Evolutionary conservation across 2,797 vertebrate species (phyloP).

Genomic region (Hydrolagus colliei): DNA sequence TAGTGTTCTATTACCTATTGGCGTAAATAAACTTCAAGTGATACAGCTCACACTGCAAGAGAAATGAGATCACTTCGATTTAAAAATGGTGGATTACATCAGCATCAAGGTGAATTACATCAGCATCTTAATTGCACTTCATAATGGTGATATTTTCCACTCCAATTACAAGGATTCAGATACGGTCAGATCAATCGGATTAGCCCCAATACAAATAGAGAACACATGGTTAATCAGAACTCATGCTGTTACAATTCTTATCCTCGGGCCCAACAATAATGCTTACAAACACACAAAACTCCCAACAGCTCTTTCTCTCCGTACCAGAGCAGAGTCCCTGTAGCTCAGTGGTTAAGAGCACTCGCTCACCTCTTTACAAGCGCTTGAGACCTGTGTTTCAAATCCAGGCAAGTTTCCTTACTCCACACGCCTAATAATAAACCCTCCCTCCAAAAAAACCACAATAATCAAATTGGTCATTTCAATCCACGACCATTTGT

Average conservation of each 20-base stretch:
- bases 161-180: not conserved
- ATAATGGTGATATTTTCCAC: not conserved
- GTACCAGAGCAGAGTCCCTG: not conserved
- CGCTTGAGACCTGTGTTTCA: too few relatives aligned
- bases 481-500: too few relatives aligned
- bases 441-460: too few relatives aligned
- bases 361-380: too few relatives aligned
- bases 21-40: conserved; percentile 4
- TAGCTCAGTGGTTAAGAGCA: not conserved
- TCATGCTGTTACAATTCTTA: not conserved
- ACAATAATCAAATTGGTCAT: too few relatives aligned
- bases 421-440: too few relatives aligned
- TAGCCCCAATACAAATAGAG: not conserved
- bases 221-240: conserved; percentile 13
- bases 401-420: too few relatives aligned
- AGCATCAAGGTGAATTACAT: not conserved
- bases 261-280: not conserved
- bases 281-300: not conserved
- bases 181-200: conserved; percentile 11
- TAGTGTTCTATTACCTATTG: conserved; percentile 7
- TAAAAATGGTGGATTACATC: not conserved
- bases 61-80: not conserved
- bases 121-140: too few relatives aligned
- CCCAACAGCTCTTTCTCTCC: not conserved
- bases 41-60: not conserved